Evolutionary conservation across 2,113 vertebrate species (phyloP).

Genomic region (Epinephelus moara): DNA sequence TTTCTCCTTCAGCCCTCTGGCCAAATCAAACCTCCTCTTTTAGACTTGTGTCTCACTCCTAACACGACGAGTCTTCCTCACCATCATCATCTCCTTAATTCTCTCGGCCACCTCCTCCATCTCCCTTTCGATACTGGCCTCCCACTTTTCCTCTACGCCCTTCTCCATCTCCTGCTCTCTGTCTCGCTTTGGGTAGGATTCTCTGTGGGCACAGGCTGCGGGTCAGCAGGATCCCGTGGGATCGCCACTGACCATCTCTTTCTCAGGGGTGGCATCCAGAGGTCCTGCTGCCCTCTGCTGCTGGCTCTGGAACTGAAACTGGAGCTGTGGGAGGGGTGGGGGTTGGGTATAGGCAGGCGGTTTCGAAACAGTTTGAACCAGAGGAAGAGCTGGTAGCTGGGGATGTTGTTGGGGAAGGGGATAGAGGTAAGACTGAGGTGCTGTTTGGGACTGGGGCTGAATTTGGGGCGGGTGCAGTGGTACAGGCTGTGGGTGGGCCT

Average conservation of each 20-base stretch:
- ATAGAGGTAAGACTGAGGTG: conserved; percentile 58
- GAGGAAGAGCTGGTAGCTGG: conserved; percentile 31
- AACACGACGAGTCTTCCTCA: conserved; percentile 48
- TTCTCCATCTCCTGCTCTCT: conserved; percentile 18
- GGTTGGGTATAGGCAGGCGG: conserved; percentile 79
- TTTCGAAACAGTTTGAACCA: conserved; percentile 58
- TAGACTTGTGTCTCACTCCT: conserved; percentile 77
- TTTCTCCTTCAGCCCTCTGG: not conserved
- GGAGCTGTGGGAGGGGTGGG: conserved; percentile 60
- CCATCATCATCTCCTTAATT: conserved; percentile 39
- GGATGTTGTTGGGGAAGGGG: conserved; percentile 44
- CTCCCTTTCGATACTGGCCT: conserved; percentile 21
- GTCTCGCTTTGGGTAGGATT: conserved; percentile 65
- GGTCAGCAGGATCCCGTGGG: conserved; percentile 84
- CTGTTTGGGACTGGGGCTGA: conserved; percentile 42
- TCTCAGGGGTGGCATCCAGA: conserved; percentile 85
- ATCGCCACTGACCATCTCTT: conserved; percentile 75
- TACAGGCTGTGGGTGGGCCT: conserved; percentile 35
- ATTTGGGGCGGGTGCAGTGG: conserved; percentile 43
- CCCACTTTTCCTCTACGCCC: conserved; percentile 13
- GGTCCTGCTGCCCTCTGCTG: conserved; percentile 68
- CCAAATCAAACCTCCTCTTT: conserved; percentile 19
- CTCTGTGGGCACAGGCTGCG: conserved; percentile 77
- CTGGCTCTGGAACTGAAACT: conserved; percentile 65
- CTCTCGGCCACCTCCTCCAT: conserved; percentile 48